A percentile compares a stretch with the other conserved stretches of the same genome.
phyloP scores from a whole-genome alignment of 1,140 invertebrate species.

The Saccostrea echinata region DNA sequence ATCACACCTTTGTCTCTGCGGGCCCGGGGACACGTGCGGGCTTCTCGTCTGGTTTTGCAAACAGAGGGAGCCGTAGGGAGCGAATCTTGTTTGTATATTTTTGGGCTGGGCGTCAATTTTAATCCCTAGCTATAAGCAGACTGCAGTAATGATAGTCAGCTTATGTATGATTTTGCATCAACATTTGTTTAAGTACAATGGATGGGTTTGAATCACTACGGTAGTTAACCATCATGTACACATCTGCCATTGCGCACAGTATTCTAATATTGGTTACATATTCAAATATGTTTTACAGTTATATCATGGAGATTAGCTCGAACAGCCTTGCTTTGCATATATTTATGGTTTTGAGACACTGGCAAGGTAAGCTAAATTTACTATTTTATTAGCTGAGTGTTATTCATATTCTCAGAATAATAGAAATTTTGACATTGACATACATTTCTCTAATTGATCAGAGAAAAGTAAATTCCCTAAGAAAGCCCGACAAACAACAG shows the following conservation, averaged over 20 bases:
- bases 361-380: conserved; percentile 11
- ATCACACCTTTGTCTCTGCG: conserved; percentile 41
- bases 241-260: conserved; percentile 13
- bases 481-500: not conserved
- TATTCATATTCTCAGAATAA: not conserved
- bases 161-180: conserved; percentile 41
- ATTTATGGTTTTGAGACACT: conserved; percentile 5
- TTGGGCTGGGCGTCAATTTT: conserved; percentile 33
- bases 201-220: not conserved
- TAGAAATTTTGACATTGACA: not conserved
- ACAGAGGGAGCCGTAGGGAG: conserved; percentile 39
- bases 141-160: conserved; percentile 12
- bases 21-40: conserved; percentile 36
- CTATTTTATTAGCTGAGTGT: not conserved
- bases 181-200: conserved; percentile 42
- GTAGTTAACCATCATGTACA: conserved; percentile 12
- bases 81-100: conserved; percentile 41
- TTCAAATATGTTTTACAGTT: conserved; percentile 36
- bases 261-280: conserved; percentile 34
- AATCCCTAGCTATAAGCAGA: conserved; percentile 32
- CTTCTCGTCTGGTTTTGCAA: conserved; percentile 38
- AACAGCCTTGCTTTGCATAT: conserved; percentile 21
- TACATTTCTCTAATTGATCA: not conserved
- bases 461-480: not conserved
- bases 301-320: conserved; percentile 1